Evolutionary conservation across 2,113 vertebrate genomes (phyloP).

Genomic region (Peucedramus taeniatus): DNA sequence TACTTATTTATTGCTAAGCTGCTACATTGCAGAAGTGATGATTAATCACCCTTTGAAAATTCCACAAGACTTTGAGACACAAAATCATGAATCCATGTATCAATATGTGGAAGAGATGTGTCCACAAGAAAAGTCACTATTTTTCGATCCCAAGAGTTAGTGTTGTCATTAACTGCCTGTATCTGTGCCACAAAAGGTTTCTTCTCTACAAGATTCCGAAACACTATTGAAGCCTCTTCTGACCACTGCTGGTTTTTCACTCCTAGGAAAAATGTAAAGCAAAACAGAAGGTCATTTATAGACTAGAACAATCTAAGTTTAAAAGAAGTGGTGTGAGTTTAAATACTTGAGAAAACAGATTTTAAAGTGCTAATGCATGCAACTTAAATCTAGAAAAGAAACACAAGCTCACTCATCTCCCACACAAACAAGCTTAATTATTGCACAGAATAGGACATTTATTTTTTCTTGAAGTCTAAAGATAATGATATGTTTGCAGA

Average conservation of each 20-base stretch:
- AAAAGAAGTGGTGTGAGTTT: neutral
- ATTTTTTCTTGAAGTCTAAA: neutral
- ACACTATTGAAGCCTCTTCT: conserved; percentile 89
- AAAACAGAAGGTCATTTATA: neutral
- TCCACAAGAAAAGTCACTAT: conserved; percentile 87
- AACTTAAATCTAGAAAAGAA: neutral
- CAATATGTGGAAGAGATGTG: conserved; percentile 79
- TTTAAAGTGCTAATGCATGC: neutral
- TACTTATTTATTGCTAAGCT: conserved; percentile 70
- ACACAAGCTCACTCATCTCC: neutral
- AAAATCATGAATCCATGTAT: conserved; percentile 90
- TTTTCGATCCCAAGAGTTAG: conserved; percentile 78
- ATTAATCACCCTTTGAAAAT: conserved; percentile 70
- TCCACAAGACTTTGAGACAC: conserved; percentile 79
- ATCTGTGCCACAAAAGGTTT: conserved; percentile 87
- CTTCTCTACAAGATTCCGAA: conserved; percentile 91
- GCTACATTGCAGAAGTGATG: conserved; percentile 42
- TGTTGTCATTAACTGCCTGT: conserved; percentile 75
- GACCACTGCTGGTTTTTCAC: conserved; percentile 83
- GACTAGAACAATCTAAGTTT: neutral
- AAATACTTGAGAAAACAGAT: neutral
- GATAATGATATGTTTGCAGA: neutral
- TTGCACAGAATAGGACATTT: neutral
- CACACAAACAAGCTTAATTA: neutral
- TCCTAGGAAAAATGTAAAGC: conserved; percentile 70